Evolutionary conservation across 2,888 invertebrate genomes (phyloP).

Genomic region (Prosapia bicincta): DNA sequence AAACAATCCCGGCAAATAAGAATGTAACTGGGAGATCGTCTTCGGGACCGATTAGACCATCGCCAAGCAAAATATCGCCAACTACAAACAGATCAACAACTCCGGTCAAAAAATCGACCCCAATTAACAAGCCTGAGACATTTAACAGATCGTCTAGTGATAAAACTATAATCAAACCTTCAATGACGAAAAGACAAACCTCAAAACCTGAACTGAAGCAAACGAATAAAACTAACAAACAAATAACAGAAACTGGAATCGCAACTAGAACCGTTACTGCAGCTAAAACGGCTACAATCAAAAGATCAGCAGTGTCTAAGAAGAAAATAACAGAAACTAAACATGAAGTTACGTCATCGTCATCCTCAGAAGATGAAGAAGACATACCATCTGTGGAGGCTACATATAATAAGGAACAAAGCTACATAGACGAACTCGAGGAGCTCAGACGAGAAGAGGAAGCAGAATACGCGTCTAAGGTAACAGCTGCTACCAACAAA

Average conservation of each 20-base stretch:
- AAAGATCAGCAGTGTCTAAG: constrained; percentile 9
- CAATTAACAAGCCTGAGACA: constrained; percentile 16
- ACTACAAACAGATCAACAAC: background rate
- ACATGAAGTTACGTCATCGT: constrained; percentile 30
- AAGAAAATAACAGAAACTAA: constrained; percentile 20
- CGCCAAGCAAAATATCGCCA: constrained; percentile 3
- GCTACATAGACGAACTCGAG: constrained; percentile 33
- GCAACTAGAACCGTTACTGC: constrained; percentile 17
- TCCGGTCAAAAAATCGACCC: background rate
- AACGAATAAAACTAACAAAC: constrained; percentile 2
- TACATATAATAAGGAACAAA: constrained; percentile 23
- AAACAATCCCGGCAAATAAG: constrained; percentile 10
- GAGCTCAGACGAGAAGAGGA: constrained; percentile 34
- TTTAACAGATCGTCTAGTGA: constrained; percentile 14
- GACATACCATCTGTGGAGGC: constrained; percentile 20
- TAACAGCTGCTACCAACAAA: constrained; percentile 34
- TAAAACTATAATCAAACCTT: constrained; percentile 11
- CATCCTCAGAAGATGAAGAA: constrained; percentile 34
- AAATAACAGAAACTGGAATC: constrained; percentile 18
- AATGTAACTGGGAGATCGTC: background rate
- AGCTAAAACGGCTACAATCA: constrained; percentile 24
- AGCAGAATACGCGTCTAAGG: constrained; percentile 34
- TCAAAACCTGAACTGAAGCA: constrained; percentile 21
- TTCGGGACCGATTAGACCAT: constrained; percentile 13
- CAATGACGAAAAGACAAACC: constrained; percentile 13